Base-by-base conservation (phyloP, 2,113 vertebrate genomes). In the Turnix velox region DNA sequence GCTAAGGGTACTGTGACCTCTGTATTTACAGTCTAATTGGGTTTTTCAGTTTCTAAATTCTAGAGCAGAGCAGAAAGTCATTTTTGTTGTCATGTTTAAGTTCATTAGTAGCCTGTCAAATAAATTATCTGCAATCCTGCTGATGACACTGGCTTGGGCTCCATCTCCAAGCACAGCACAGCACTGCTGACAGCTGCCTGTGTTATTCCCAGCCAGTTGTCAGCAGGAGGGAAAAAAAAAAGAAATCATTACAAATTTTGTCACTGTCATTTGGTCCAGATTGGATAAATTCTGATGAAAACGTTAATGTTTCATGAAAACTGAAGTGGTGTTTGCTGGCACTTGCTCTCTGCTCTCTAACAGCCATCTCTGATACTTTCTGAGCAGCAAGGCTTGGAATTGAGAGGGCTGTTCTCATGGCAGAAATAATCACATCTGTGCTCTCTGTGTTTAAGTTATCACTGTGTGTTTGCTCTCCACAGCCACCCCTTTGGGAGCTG, bases 41-140 rank as follows among this genome's bases (percentile, higher is more conserved):
- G 17, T 51, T 92, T 51, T 42, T 42, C 35, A 18, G 58, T 58
- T 89, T 72, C 49, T 52, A 28, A 58, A 57, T 72, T 79, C 62
- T 46, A 0, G 0, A 23, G 35, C 40, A 62, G 62, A 65, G 92
- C 23, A 69, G 57, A 58, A 90, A 92, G 77, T 58, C 1, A 73
- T 91, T 92, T 72, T 40, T 79, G 77, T 92, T 90, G 66, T 65
- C 87, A 35, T 81, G 62, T 91, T 91, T 80, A 68, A 19, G 83
- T 93, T 96, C 77, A 90, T 92, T 94, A 95, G 39, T 31, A 84
- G 67, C 52, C 72, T 93, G 79, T 91, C 87, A 96, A 83, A 94
- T 72, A 51, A 95, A 95, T 95, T 91, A 22, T 80, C 69, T 80
- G 91, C 6, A 43, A 88, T 95, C 54, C 43, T 0, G 2, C 23